These are phyloP conservation scores for Thaumetopoea pityocampa DNA, from an alignment of 1,140 invertebrate species.

Conservation along the genomic window DNA sequence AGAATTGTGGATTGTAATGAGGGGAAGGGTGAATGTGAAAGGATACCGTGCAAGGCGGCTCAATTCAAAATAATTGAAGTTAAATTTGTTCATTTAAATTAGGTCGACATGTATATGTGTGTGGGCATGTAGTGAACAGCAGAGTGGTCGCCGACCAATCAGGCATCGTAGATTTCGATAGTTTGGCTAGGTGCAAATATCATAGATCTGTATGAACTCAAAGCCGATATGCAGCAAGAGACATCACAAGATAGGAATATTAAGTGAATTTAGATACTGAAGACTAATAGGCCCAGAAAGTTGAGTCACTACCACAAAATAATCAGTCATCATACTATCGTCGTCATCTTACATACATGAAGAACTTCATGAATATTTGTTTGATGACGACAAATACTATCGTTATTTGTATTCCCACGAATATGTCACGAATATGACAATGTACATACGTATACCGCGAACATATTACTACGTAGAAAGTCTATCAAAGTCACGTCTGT, in stretches of 20 bases:
- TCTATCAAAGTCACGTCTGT: constrained; percentile 60
- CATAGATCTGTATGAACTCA: too few relatives aligned
- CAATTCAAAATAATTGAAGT: constrained; percentile 73
- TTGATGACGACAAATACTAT: constrained; percentile 33
- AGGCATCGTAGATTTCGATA: too few relatives aligned
- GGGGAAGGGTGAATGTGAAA: constrained; percentile 63
- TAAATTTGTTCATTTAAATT: constrained; percentile 72
- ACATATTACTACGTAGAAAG: constrained; percentile 57
- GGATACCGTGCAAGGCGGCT: constrained; percentile 54
- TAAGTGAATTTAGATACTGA: too few relatives aligned
- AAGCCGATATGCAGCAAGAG: too few relatives aligned
- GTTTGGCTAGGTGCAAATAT: too few relatives aligned
- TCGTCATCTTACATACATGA: constrained; percentile 8
- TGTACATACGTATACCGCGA: constrained; percentile 46
- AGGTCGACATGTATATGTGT: constrained; percentile 19
- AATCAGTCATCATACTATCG: too few relatives aligned
- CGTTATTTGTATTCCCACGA: constrained; percentile 63
- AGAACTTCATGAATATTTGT: constrained; percentile 30
- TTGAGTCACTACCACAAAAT: too few relatives aligned
- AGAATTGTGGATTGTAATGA: constrained; percentile 67
- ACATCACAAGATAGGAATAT: too few relatives aligned
- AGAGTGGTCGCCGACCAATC: too few relatives aligned
- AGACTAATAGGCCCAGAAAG: too few relatives aligned
- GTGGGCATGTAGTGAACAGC: too few relatives aligned
- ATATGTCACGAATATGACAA: too few relatives aligned